Conservation (phyloP, 1,140 invertebrate genomes). For the Orius insidiosus region DNA sequence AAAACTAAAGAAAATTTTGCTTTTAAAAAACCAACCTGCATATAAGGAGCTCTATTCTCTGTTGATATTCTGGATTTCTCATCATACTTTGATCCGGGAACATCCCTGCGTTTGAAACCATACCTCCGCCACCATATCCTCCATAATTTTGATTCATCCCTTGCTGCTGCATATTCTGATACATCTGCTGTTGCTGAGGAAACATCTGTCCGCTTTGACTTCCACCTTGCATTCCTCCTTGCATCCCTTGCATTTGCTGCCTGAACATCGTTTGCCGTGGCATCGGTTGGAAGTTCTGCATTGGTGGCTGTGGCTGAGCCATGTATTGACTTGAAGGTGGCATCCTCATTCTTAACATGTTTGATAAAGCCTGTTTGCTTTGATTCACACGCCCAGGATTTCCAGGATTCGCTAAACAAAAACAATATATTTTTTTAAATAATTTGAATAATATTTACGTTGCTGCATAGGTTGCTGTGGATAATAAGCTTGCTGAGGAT, state of each 20-base stretch:
- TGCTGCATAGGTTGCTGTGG: constrained; percentile 30
- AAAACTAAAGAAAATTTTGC: constrained; percentile 8
- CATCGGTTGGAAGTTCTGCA: constrained; percentile 24
- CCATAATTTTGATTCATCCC: constrained; percentile 38
- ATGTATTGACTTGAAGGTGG: constrained; percentile 32
- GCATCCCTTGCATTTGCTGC: constrained; percentile 28
- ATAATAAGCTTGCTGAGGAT: constrained; percentile 44
- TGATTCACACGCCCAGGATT: constrained; percentile 29
- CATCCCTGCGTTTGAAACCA: constrained; percentile 25
- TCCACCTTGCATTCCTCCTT: constrained; percentile 16
- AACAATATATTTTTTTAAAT: background rate
- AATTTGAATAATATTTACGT: constrained; percentile 7
- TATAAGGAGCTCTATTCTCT: constrained; percentile 31
- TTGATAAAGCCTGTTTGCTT: constrained; percentile 70
- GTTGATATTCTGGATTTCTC: constrained; percentile 30
- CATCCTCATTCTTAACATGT: constrained; percentile 57
- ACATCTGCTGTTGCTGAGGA: constrained; percentile 21
- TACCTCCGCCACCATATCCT: constrained; percentile 30
- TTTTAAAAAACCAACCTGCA: constrained; percentile 25
- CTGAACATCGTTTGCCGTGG: constrained; percentile 27
- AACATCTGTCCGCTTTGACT: constrained; percentile 24
- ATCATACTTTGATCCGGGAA: constrained; percentile 33
- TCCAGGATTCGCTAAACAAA: constrained; percentile 5
- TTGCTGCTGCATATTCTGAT: constrained; percentile 30
- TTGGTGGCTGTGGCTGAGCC: constrained; percentile 22